phyloP scores from a whole-genome alignment of 2,888 invertebrate genomes.

The Plagodis dolabraria region DNA sequence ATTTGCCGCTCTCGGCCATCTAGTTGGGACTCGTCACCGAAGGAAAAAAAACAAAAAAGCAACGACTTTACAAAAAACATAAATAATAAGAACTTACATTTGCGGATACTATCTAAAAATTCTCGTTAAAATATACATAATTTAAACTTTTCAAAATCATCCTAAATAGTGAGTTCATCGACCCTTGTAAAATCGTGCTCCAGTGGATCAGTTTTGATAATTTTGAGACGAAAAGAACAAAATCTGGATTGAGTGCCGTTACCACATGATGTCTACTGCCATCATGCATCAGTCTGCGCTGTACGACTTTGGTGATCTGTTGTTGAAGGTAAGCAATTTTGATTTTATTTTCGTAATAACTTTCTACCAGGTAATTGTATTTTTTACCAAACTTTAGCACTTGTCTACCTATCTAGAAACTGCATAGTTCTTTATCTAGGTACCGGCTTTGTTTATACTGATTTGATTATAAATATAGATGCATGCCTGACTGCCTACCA shows the following conservation, averaged over 20 bases:
- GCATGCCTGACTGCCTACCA: too few relatives aligned
- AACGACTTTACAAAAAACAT: constrained; percentile 62
- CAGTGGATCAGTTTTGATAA: constrained; percentile 73
- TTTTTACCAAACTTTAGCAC: too few relatives aligned
- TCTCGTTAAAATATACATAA: constrained; percentile 67
- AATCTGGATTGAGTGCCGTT: constrained; percentile 79
- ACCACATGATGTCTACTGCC: constrained; percentile 89
- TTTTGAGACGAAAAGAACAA: constrained; percentile 60
- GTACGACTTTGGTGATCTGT: constrained; percentile 90
- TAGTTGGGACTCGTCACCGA: constrained; percentile 79
- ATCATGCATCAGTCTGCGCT: constrained; percentile 91
- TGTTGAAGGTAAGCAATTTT: constrained; percentile 86
- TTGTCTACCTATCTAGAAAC: too few relatives aligned
- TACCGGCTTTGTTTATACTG: too few relatives aligned
- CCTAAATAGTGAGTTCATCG: constrained; percentile 77
- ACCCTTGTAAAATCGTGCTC: constrained; percentile 68
- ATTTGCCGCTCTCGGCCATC: constrained; percentile 71
- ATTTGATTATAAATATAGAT: too few relatives aligned
- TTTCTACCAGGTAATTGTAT: too few relatives aligned
- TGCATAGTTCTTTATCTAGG: too few relatives aligned
- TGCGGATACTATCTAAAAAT: constrained; percentile 70
- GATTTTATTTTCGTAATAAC: constrained; percentile 15
- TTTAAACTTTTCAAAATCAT: constrained; percentile 57
- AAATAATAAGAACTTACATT: constrained; percentile 59
- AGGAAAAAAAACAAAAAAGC: constrained; percentile 77